Evolutionary conservation across 2,797 vertebrate species (phyloP).

Genomic region (Cyclopterus lumpus): DNA sequence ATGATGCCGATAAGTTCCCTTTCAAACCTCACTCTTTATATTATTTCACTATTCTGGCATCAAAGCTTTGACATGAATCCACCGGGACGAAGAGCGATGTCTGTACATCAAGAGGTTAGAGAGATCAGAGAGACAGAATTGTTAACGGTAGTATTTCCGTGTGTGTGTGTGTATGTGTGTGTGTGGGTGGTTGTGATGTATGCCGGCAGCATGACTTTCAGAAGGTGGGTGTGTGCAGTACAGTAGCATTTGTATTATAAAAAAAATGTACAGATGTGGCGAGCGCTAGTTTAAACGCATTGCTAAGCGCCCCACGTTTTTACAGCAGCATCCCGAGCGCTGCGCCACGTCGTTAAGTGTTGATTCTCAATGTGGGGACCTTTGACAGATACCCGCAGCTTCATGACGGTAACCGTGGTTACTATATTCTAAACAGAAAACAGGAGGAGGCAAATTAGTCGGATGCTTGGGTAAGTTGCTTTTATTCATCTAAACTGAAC

Average conservation of each 20-base stretch:
- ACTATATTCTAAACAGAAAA: too few relatives aligned
- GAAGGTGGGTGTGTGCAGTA: slow-evolving; percentile 48
- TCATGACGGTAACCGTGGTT: too few relatives aligned
- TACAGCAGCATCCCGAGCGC: background rate
- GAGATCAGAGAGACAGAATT: slow-evolving; percentile 41
- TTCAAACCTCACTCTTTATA: slow-evolving; percentile 3
- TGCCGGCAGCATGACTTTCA: slow-evolving; percentile 39
- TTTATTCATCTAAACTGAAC: too few relatives aligned
- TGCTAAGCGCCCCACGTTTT: too few relatives aligned
- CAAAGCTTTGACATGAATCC: slow-evolving; percentile 40
- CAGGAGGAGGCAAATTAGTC: too few relatives aligned
- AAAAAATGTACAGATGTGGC: background rate
- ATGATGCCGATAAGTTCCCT: background rate
- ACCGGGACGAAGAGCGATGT: slow-evolving; percentile 32
- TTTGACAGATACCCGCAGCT: too few relatives aligned
- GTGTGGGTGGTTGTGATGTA: slow-evolving; percentile 33
- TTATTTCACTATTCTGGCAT: slow-evolving; percentile 27
- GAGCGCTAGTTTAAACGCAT: background rate
- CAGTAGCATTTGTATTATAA: slow-evolving; percentile 18
- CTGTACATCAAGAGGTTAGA: slow-evolving; percentile 46
- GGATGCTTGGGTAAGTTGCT: too few relatives aligned
- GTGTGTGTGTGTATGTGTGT: slow-evolving; percentile 20
- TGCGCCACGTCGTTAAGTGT: too few relatives aligned
- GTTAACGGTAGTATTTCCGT: slow-evolving; percentile 26
- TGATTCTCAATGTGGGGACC: too few relatives aligned